Base-by-base conservation (phyloP, 2,113 vertebrate genomes). In the Myotis brandtii region DNA sequence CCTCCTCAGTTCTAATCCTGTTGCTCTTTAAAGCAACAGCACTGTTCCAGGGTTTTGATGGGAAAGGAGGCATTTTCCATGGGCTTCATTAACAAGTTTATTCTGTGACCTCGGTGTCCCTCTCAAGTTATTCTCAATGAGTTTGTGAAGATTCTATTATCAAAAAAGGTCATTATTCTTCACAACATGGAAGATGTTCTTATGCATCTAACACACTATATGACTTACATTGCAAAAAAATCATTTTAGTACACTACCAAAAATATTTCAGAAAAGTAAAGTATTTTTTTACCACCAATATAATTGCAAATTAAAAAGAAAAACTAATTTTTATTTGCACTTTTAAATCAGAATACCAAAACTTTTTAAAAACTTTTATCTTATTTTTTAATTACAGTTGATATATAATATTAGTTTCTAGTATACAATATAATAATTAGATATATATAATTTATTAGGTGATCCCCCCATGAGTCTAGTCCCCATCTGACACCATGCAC, bases 251-350 rank as follows among this genome's bases (percentile, higher is more conserved):
- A 14, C 5, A 54, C 40, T 70, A 54, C 52, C 48, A 37, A 77
- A 37, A 81, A 80, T 75, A 9, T 64, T 81, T 87, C 14, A 85
- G 32, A 54, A 95, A 94, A 92, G 72, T 62, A 30, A 95, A 85
- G 16, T 32, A 46, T 92, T 92, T 90, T 89, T 89, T 56, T 73
- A 66, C 25, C 23, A 77, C 20, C 3, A 6, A 79, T 46, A 81
- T 2, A 73, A 82, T 80, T 76, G 34, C 9, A 32, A 73, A 95
- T 81, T 9, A 84, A 92, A 92, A 86, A 81, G 30, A 72, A 90
- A 93, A 52, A n/a, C 9, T 62, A 73, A 5, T 21, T 67, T 92
- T 89, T 50, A 12, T 62, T 40, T 97, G n/a, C 12, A 73, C n/a
- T 43, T 40, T 62, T 86, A 86, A 91, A 62, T 76, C 17, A 88